Percentiles rank a stretch among this genome's conserved stretches.
Evolutionary conservation across 64 coral and sea anemone species (phyloP).

Genomic region (Astreopora myriophthalma): DNA sequence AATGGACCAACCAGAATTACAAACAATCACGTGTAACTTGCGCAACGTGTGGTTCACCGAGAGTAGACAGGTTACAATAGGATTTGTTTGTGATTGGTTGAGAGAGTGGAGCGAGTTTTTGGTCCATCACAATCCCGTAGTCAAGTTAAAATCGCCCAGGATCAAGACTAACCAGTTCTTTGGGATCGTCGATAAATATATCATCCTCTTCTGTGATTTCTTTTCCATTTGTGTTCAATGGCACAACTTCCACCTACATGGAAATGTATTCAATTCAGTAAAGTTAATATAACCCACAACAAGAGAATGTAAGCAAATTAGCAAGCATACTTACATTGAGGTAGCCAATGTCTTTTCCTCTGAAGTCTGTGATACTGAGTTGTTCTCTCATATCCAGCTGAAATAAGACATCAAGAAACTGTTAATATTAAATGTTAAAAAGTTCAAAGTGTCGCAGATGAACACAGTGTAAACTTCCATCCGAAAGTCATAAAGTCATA

Average conservation of each 20-base stretch:
- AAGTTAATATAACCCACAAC: neutral
- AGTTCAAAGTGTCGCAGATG: neutral
- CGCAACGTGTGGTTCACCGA: no score
- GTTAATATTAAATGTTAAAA: neutral
- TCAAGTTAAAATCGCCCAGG: neutral
- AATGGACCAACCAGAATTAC: no score
- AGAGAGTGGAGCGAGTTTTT: no score
- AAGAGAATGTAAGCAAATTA: neutral
- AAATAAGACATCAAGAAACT: neutral
- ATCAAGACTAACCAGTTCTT: conserved; percentile 61
- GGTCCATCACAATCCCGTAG: neutral
- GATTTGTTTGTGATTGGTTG: no score
- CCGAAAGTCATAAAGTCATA: neutral
- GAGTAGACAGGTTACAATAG: no score
- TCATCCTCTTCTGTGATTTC: conserved; percentile 97
- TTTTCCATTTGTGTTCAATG: conserved; percentile 78
- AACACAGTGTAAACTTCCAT: neutral
- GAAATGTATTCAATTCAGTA: neutral
- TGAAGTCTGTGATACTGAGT: conserved; percentile 89
- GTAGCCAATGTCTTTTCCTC: conserved; percentile 88
- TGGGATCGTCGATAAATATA: conserved; percentile 90
- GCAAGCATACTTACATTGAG: conserved; percentile 77
- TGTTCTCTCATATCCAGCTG: conserved; percentile 98
- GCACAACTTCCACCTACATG: conserved; percentile 89
- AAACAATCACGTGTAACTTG: no score